Evolutionary conservation across 2,797 vertebrate species (phyloP).

Genomic region (Miichthys miiuy): DNA sequence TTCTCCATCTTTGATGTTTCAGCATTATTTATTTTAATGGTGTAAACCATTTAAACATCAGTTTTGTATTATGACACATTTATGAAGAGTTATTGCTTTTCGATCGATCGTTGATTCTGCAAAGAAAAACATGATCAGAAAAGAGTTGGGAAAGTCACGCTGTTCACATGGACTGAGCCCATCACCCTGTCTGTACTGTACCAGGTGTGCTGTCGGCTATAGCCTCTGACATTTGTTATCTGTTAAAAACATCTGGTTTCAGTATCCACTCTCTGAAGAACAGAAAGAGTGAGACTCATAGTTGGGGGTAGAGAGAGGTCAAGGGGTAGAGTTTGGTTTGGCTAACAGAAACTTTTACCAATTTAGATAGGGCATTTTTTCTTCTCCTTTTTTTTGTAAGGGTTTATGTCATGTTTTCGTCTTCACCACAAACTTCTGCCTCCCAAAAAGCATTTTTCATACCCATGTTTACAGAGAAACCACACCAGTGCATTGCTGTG

Average conservation of each 20-base stretch:
- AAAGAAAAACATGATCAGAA: slow-evolving; percentile 37
- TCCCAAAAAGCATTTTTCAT: slow-evolving; percentile 69
- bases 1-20: slow-evolving; percentile 1
- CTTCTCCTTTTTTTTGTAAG: slow-evolving; percentile 29
- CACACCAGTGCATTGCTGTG: slow-evolving; percentile 72
- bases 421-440: slow-evolving; percentile 61
- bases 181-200: slow-evolving; percentile 76
- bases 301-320: slow-evolving; percentile 69
- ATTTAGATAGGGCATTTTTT: slow-evolving; percentile 46
- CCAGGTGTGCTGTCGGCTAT: slow-evolving; percentile 83
- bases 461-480: slow-evolving; percentile 72
- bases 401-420: slow-evolving; percentile 69
- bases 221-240: slow-evolving; percentile 84
- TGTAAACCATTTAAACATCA: slow-evolving; percentile 40
- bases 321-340: slow-evolving; percentile 62
- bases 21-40: background rate
- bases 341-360: slow-evolving; percentile 62
- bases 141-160: slow-evolving; percentile 49
- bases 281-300: slow-evolving; percentile 59
- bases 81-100: slow-evolving; percentile 13
- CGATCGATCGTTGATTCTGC: slow-evolving; percentile 21
- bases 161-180: slow-evolving; percentile 54
- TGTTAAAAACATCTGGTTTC: slow-evolving; percentile 86
- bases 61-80: slow-evolving; percentile 21
- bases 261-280: slow-evolving; percentile 71